Evolutionary conservation across 2,888 invertebrate genomes (phyloP).

Genomic region (Entomobrya proxima): DNA sequence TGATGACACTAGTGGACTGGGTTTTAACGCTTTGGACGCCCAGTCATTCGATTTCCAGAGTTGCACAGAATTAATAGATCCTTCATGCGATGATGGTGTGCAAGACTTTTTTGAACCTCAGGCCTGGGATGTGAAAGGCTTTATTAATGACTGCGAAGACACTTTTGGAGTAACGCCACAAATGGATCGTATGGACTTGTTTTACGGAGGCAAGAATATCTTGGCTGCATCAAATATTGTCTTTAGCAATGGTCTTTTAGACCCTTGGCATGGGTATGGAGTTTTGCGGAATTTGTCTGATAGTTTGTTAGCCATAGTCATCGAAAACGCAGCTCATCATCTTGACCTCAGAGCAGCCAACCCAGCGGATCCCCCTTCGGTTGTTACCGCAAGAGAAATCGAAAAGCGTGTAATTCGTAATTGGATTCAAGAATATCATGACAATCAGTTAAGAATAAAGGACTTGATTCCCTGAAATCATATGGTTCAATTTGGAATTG

Average conservation of each 20-base stretch:
- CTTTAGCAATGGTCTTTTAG: conserved; percentile 87
- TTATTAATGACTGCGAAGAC: conserved; percentile 83
- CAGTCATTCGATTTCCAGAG: conserved; percentile 50
- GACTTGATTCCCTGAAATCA: not conserved
- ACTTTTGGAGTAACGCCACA: conserved; percentile 83
- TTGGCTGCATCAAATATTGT: conserved; percentile 81
- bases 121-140: conserved; percentile 85
- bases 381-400: conserved; percentile 81
- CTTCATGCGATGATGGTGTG: conserved; percentile 87
- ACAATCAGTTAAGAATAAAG: conserved; percentile 32
- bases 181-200: conserved; percentile 83
- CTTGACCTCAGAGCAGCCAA: conserved; percentile 85
- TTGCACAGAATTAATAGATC: conserved; percentile 99
- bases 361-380: conserved; percentile 82
- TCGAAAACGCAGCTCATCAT: conserved; percentile 91
- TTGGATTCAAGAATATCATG: conserved; percentile 80
- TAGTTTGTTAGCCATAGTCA: conserved; percentile 83
- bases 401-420: conserved; percentile 82
- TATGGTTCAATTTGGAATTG: not conserved
- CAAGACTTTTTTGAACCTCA: conserved; percentile 89
- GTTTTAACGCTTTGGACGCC: conserved; percentile 33
- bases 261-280: conserved; percentile 93
- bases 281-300: conserved; percentile 84
- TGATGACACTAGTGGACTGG: conserved; percentile 77
- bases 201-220: conserved; percentile 89